Conservation (phyloP, 2,888 invertebrate genomes). For the Lysandra coridon region DNA sequence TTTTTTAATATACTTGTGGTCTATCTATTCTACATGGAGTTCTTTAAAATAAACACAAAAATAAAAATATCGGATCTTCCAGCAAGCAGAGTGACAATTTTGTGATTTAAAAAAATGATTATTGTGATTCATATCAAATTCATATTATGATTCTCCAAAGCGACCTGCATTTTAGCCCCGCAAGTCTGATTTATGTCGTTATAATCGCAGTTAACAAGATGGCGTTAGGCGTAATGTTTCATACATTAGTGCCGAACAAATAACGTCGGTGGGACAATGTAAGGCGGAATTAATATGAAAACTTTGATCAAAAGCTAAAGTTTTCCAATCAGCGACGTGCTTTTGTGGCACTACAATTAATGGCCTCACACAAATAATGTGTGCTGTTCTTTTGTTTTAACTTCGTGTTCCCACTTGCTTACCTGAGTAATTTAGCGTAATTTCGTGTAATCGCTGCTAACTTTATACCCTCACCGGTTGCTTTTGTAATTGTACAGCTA, state of each 20-base stretch:
- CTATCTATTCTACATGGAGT: no score
- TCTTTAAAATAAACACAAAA: no score
- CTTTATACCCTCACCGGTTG: not conserved
- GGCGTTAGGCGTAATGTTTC: conserved; percentile 29
- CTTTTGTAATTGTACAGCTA: not conserved
- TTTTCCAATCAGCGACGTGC: conserved; percentile 60
- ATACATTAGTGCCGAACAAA: conserved; percentile 31
- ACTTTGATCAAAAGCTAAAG: conserved; percentile 58
- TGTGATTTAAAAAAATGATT: no score
- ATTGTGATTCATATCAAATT: no score
- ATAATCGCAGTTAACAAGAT: conserved; percentile 26
- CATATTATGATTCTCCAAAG: no score
- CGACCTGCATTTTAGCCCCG: no score
- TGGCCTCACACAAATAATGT: conserved; percentile 46
- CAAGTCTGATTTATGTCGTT: conserved; percentile 10
- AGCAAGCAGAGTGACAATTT: no score
- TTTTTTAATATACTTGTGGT: no score
- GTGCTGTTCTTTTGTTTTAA: conserved; percentile 40
- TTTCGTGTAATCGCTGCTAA: not conserved
- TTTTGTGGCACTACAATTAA: conserved; percentile 54
- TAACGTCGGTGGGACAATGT: conserved; percentile 32
- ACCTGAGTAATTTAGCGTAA: conserved; percentile 25
- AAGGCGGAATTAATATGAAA: conserved; percentile 59
- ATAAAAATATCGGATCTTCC: no score
- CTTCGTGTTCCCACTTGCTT: conserved; percentile 36